Evolutionary conservation across 2,888 invertebrate genomes (phyloP).

Genomic region (Ischnura elegans): DNA sequence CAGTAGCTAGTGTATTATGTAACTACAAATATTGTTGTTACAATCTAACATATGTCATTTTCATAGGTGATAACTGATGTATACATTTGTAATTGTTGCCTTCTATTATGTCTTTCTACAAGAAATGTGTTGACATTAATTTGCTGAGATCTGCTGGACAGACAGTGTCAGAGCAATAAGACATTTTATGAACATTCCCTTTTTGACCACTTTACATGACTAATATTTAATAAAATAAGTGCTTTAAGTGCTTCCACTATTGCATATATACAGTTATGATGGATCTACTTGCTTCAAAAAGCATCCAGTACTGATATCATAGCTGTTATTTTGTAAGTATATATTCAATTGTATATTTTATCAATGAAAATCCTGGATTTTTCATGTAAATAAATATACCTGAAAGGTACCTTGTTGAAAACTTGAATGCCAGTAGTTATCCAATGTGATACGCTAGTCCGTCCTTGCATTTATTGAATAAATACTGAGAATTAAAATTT

Average conservation of each 20-base stretch:
- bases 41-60: too few species aligned
- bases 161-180: background rate
- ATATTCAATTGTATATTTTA: background rate
- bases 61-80: too few species aligned
- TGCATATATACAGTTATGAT: background rate
- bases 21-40: too few species aligned
- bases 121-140: background rate
- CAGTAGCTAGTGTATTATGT: too few species aligned
- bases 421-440: background rate
- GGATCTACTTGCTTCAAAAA: background rate
- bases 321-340: background rate
- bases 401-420: background rate
- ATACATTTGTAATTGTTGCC: too few species aligned
- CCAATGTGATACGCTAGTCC: slow-evolving; percentile 60
- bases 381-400: background rate
- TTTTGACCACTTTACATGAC: background rate
- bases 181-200: background rate
- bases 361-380: background rate
- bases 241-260: background rate
- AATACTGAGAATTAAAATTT: background rate
- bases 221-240: background rate
- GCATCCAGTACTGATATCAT: too few species aligned
- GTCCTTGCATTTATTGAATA: slow-evolving; percentile 47
- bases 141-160: background rate
- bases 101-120: background rate